Evolutionary conservation across 2,113 vertebrate genomes (phyloP), one percentile per base, ranked within the genome.

Genomic region (Pollimyrus isidori): DNA sequence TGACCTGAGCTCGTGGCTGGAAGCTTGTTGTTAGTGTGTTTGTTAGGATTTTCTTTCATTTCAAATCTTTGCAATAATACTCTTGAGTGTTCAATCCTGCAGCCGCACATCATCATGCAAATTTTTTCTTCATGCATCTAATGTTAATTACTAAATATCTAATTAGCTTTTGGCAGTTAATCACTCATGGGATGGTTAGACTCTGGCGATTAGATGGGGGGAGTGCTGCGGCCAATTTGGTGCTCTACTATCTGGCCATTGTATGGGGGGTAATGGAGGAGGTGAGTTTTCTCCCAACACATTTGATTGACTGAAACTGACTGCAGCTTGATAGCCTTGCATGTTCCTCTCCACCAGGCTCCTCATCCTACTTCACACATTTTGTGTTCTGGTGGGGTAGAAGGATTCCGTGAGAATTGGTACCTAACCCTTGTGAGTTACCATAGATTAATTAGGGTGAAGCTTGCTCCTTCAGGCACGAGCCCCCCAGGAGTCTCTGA

Each of bases 121-220:
- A 96, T 96, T 95, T 96, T 96, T 96, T 96, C 69, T 96, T 97
- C 95, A 96, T 95, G 96, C 96, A 96, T 96, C 96, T 96, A 95
- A 96, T 95, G 92, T 96, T 97, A 97, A 97, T 97, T 97, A 96
- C 95, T 96, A 97, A 97, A 97, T 97, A 97, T 97, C 96, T 97
- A 97, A 97, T 97, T 97, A 97, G 96, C 96, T 96, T 96, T 96
- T 96, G 95, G 97, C 96, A 96, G 97, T 96, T 96, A 96, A 97
- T 97, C 93, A 93, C 96, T 97, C 96, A 93, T 96, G 96, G 96
- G 96, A 95, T 95, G 96, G 94, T 95, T 95, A 95, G 95, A 58
- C 84, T 87, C 53, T 69, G 88, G 50, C 65, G 83, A 84, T 90
- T 50, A 46, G 86, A 73, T 53, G 52, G 52, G 52, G 9, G 52